These are phyloP conservation scores for Coluber constrictor DNA, from an alignment of 2,797 vertebrate genomes.

Conservation along the genomic window DNA sequence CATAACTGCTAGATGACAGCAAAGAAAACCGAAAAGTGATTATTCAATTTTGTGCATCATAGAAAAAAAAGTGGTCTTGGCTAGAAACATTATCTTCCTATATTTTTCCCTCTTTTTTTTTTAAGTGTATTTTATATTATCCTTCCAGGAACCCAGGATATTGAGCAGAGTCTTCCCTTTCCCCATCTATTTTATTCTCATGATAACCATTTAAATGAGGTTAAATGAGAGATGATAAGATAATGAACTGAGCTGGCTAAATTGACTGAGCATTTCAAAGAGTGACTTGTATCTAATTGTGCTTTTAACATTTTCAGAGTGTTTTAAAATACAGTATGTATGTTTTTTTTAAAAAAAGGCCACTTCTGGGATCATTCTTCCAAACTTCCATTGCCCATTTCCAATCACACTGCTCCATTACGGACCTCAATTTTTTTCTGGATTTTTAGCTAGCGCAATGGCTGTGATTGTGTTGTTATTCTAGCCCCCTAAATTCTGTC, in stretches of 20 bases:
- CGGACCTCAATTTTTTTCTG: neutral
- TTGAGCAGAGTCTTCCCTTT: neutral
- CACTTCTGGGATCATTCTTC: neutral
- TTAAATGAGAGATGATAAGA: neutral
- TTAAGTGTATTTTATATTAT: neutral
- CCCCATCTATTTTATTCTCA: neutral
- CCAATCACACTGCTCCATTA: neutral
- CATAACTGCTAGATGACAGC: neutral
- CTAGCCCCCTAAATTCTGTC: neutral
- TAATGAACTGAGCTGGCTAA: neutral
- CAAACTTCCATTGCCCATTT: neutral
- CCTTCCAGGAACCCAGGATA: neutral
- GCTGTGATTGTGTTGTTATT: neutral
- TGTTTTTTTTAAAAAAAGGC: neutral
- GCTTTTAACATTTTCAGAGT: neutral
- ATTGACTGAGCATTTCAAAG: neutral
- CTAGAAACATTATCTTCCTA: neutral
- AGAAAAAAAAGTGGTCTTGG: neutral
- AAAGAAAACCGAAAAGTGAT: neutral
- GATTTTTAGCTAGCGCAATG: neutral
- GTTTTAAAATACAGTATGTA: neutral
- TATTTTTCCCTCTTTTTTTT: neutral
- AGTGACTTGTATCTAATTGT: neutral
- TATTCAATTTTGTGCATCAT: neutral
- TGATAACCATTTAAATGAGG: neutral